These are phyloP conservation scores for Eumacrocentrus americanus DNA, from an alignment of 2,888 invertebrate species.

Conservation along the genomic window DNA sequence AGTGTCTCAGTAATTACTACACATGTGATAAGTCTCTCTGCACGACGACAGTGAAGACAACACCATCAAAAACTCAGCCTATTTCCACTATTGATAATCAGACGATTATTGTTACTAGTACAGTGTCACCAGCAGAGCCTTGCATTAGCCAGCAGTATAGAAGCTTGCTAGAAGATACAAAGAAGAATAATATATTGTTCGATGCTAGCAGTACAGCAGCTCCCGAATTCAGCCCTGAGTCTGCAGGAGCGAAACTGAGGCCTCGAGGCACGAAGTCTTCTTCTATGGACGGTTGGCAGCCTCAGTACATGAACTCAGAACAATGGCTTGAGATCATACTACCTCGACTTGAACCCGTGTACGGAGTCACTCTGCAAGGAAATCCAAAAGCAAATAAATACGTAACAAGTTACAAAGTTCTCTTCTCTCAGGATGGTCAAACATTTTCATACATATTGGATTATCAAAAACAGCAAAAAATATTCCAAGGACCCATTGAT, in stretches of 20 bases:
- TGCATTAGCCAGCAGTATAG: slow-evolving; percentile 61
- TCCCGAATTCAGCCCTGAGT: slow-evolving; percentile 64
- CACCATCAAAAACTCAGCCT: slow-evolving; percentile 11
- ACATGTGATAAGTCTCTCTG: slow-evolving; percentile 71
- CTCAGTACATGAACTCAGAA: slow-evolving; percentile 65
- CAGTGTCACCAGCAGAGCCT: slow-evolving; percentile 62
- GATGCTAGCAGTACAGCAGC: slow-evolving; percentile 67
- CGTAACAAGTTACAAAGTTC: slow-evolving; percentile 77
- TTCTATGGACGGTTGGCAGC: slow-evolving; percentile 68
- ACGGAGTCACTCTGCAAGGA: slow-evolving; percentile 77
- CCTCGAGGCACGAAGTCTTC: slow-evolving; percentile 40
- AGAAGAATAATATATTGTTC: slow-evolving; percentile 65
- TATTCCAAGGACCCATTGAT: slow-evolving; percentile 74
- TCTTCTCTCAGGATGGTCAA: slow-evolving; percentile 73
- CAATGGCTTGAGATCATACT: slow-evolving; percentile 77
- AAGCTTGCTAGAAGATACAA: slow-evolving; percentile 34
- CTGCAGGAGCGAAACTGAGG: slow-evolving; percentile 64
- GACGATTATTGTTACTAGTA: slow-evolving; percentile 21
- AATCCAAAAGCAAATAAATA: slow-evolving; percentile 72
- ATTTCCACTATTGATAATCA: background rate
- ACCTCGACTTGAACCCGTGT: slow-evolving; percentile 70
- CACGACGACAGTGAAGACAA: slow-evolving; percentile 33
- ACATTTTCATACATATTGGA: slow-evolving; percentile 68
- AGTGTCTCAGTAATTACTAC: slow-evolving; percentile 79
- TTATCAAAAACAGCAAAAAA: slow-evolving; percentile 64